Base-by-base conservation (phyloP, 2,797 vertebrate species). In the Lepus oiostolus region DNA sequence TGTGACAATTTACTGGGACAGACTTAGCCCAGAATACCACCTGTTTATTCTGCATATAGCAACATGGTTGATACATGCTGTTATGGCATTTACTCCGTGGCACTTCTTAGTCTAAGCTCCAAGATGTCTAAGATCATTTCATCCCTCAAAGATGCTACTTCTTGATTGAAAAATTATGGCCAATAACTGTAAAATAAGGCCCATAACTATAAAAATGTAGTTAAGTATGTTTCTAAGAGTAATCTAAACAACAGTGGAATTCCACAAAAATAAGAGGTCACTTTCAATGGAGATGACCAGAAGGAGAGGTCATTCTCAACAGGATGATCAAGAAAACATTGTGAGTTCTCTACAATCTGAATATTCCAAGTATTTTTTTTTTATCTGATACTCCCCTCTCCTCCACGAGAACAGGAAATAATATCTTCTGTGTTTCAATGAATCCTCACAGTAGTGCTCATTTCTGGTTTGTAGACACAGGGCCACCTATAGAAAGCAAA, bases 301-400 rank as follows among this genome's bases (percentile, higher is more conserved):
- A 95, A 32, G 38, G 9, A 90, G 79, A 60, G 21, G 17, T 50
- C n/a, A 35, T 1, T 92, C 93, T 80, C 75, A 62, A n/a, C 67
- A 12, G 68, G 72, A 42, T 92, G 47, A 42, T 79, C 42, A 85
- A 52, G 21, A 92, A 92, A 85, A 67, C 14, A 79, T 67, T 70
- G 9, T 30, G 63, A 32, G n/a, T 35, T 92, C 24, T 71, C 54
- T 82, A 60, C 3, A 35, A 17, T 70, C 28, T 87, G 54, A 95
- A 60, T 38, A 81, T 60, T 74, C 26, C 8, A 30, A 68, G 82
- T 13, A 1, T 47, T 10, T 47, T 58, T 88, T 32, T 42, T 83
- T 75, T 50, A 87, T 87, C 11, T 42, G 80, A 30, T 10, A 70
- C 42, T 62, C 26, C 62, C n/a, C 42, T 58, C 6, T 88, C 19